Evolutionary conservation across 2,888 invertebrate species (phyloP), one percentile per base, ranked within the genome.

Genomic region (Steromphala cineraria): DNA sequence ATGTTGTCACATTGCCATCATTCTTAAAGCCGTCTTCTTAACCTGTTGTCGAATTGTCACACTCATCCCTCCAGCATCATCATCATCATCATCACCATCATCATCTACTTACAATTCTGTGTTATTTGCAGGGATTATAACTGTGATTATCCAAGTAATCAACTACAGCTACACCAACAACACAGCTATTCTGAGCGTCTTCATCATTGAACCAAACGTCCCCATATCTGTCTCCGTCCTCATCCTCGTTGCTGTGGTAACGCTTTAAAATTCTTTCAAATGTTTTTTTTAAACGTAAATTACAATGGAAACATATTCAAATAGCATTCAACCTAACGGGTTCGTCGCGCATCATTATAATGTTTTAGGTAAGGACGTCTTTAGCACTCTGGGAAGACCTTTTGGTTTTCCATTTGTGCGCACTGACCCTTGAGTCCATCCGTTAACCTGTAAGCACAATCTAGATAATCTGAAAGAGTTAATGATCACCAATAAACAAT

Each of bases 181-280:
- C 76, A 76, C 24, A 53, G 7, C 76, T 55, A 53, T 62, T 3
- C n/a, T 56, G 55, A 67, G 8, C 19, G 46, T 28, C 67, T 62
- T 19, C 67, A 67, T 67, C 67, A 78, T 67, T 17, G 46, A 36
- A 19, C 56, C 40, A 46, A 67, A 62, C 67, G 67, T 78, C 52
- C 15, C 62, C 46, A 67, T 78, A 19, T 21, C 62, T 46, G 24
- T 78, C 46, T 31, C 67, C 46, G 62, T 78, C 67, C 56, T 78
- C 46, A 67, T 78, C 40, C 24, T 78, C 52, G 62, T 78, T 24
- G 36, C 46, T 52, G 28, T 78, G 24, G 62, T 62, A 62, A 62
- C 28, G 8, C 19, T 62, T 21, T 17, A n/a, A 19, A 7, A 0
- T 21, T 56, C 4, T 56, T n/a, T n/a, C n/a, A n/a, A n/a, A n/a